Conservation (phyloP, 2,888 invertebrate species). For the Drosophila barbarae region DNA sequence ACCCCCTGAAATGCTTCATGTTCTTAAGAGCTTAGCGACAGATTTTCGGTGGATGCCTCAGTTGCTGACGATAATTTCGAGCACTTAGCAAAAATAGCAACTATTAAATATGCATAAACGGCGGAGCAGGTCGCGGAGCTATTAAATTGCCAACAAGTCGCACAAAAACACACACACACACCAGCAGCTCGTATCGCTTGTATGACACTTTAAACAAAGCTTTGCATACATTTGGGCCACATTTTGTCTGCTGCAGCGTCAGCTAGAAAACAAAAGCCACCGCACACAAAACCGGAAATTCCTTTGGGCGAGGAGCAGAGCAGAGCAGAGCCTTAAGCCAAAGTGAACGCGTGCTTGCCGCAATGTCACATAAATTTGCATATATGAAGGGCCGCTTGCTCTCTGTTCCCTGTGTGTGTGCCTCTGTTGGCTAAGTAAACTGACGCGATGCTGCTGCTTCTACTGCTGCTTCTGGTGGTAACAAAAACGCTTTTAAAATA, state of each 20-base stretch:
- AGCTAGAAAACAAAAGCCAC: conserved; percentile 72
- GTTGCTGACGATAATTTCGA: conserved; percentile 58
- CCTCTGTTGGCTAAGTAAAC: conserved; percentile 59
- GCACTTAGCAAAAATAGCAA: conserved; percentile 76
- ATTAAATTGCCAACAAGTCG: conserved; percentile 68
- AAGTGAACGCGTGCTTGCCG: conserved; percentile 67
- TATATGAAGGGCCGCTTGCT: conserved; percentile 43
- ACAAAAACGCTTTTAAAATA: conserved; percentile 77
- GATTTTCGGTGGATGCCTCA: conserved; percentile 17
- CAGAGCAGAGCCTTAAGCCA: conserved; percentile 61
- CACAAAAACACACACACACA: conserved; percentile 28
- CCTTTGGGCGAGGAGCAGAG: conserved; percentile 57
- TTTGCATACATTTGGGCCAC: conserved; percentile 75
- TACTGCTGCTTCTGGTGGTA: conserved; percentile 25
- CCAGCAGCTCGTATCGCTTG: conserved; percentile 12
- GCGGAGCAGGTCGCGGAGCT: conserved; percentile 60
- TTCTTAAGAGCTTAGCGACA: conserved; percentile 13
- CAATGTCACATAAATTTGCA: conserved; percentile 68
- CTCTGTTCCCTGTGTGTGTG: conserved; percentile 2
- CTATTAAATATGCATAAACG: conserved; percentile 74
- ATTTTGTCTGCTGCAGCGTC: conserved; percentile 60
- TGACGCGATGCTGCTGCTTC: conserved; percentile 46
- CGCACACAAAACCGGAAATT: conserved; percentile 58
- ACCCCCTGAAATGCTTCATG: not conserved
- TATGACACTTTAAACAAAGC: conserved; percentile 68